Conservation (phyloP, 2,888 invertebrate species). For the Trachelus troglodyta region DNA sequence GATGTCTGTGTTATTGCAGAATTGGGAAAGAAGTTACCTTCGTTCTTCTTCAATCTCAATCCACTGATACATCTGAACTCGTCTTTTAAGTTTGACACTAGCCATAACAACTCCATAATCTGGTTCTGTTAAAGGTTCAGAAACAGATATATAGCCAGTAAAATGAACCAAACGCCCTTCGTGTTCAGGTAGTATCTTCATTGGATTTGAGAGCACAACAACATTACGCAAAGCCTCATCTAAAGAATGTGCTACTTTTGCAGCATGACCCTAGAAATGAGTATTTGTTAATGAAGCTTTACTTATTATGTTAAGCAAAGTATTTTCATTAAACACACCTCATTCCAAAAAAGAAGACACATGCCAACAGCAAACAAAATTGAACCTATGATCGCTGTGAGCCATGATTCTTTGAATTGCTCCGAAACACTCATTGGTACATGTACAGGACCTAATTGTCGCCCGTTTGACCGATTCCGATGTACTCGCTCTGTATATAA, state of each 20-base stretch:
- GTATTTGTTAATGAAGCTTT: slow-evolving; percentile 9
- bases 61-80: slow-evolving; percentile 96
- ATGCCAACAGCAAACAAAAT: slow-evolving; percentile 75
- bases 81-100: slow-evolving; percentile 84
- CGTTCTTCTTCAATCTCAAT: slow-evolving; percentile 76
- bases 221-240: slow-evolving; percentile 79
- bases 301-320: background rate
- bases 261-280: slow-evolving; percentile 77
- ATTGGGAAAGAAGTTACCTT: slow-evolving; percentile 61
- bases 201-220: slow-evolving; percentile 68
- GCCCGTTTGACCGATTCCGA: slow-evolving; percentile 36
- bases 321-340: slow-evolving; percentile 69
- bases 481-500: slow-evolving; percentile 34
- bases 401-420: slow-evolving; percentile 78
- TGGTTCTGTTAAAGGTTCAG: slow-evolving; percentile 86
- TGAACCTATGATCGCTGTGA: slow-evolving; percentile 78
- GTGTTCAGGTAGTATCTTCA: slow-evolving; percentile 70
- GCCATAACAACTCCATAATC: slow-evolving; percentile 87
- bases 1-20: background rate
- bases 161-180: slow-evolving; percentile 84
- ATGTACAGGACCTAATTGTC: slow-evolving; percentile 36
- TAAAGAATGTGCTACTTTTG: slow-evolving; percentile 81
- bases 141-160: slow-evolving; percentile 77
- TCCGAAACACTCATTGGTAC: slow-evolving; percentile 58
- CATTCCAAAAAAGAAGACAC: slow-evolving; percentile 85